Base-by-base conservation (phyloP, 2,797 vertebrate species). In the Xiphorhynchus erythropygius region DNA sequence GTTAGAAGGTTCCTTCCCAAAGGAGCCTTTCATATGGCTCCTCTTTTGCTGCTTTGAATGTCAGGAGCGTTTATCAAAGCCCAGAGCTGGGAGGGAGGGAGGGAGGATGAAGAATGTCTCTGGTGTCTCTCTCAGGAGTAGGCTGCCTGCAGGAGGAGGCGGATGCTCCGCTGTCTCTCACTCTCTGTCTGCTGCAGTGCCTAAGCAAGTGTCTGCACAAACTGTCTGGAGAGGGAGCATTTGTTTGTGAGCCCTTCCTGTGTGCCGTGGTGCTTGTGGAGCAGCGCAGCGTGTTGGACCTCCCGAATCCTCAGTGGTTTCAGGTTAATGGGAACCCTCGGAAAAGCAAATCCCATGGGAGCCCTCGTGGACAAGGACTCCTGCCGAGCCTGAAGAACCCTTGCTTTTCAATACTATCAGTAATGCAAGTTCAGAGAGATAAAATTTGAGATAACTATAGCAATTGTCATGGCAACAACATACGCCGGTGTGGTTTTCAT, bases 1-100 rank as follows among this genome's bases (percentile, higher is more conserved):
- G 84, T 86, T 49, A 75, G 79, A 19, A 93, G 91, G 87, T 75
- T 89, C 37, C 69, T 89, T 90, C 87, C 95, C 84, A 53, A 77
- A 91, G 87, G 93, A 91, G 65, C 82, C 73, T 74, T 64, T 83
- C 79, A 42, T 22, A n/a, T 56, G 84, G 91, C 37, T 91, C 32
- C 78, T 87, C 46, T 90, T 60, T 5, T 24, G 44, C 90, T 83
- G 89, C 92, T 76, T 8, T 63, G 82, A 42, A 53, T 39, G 89
- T 60, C 82, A 80, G 89, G 63, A 75, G 75, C 21, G 75, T 57
- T 89, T 65, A n/a, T 59, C 47, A 67, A 27, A 90, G 87, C 32
- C 39, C 42, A 0, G 27, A 27, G 70, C 33, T 10, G 19, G 17
- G 39, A 55, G 30, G 50, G 53, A 89, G 76, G 50, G 49, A 77